Base-by-base conservation (phyloP, 2,113 vertebrate genomes). In the Erpornis zantholeuca region DNA sequence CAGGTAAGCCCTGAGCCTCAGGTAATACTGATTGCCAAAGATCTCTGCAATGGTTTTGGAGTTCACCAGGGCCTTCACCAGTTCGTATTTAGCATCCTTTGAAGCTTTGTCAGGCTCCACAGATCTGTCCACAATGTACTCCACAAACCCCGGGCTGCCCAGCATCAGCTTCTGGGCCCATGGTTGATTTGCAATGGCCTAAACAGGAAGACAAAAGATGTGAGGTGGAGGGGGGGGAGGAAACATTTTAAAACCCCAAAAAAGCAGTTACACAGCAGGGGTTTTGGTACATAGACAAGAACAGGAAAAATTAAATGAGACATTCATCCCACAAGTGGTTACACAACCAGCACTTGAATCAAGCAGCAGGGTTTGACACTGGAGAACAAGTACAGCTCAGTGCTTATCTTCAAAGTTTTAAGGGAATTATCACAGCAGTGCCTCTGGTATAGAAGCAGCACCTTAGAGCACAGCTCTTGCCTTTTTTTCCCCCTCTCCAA, bases 111-210 rank as follows among this genome's bases (percentile, higher is more conserved):
- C 99, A 45, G 96, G 98, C 61, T 99, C 98, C 40, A 98, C 98
- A 2, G 99, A 99, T 49, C 99, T 98, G 96, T 99, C 99, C 88
- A 99, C 96, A 12, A 99, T 33, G 68, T 99, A 99, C 94, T 99
- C 99, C 97, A 99, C 98, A 84, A 99, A 99, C 24, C 99, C 99
- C 1, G 99, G 99, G 20, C 98, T 99, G 83, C 90, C 97, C 38
- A 99, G 97, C 99, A 99, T 99, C 96, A 98, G 82, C 92, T 95
- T 98, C 98, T 99, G 99, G 78, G 98, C 99, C 99, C 99, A 99
- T 0, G 98, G 98, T 50, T 99, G 99, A 68, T 98, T 97, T 49
- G 98, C 99, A 70, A 99, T 98, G 22, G 99, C 99, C 99, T 99
- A 60, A 76, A 96, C 15, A 8, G 15, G 23, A 89, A 96, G 27